These are phyloP conservation scores for Felis chaus DNA, from an alignment of 2,113 vertebrate genomes.

Conservation along the genomic window DNA sequence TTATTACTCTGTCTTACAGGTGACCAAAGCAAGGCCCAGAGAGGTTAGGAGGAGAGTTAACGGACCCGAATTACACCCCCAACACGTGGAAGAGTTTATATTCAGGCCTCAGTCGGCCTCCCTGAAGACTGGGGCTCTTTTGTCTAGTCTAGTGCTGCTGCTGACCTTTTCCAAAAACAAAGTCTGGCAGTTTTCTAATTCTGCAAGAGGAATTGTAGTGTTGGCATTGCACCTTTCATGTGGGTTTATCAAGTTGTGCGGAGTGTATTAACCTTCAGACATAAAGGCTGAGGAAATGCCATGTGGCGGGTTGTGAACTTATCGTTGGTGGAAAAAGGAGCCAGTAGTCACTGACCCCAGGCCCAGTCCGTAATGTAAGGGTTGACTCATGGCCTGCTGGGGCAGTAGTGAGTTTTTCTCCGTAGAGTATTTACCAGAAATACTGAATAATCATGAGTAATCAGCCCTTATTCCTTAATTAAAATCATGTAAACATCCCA, in stretches of 20 bases:
- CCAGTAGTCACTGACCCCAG: not conserved
- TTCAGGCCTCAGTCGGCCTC: not conserved
- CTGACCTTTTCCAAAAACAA: not conserved
- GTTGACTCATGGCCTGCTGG: not conserved
- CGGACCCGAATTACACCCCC: not conserved
- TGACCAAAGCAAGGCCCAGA: not conserved
- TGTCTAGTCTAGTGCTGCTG: not conserved
- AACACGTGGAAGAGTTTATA: not conserved
- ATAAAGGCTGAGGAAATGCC: not conserved
- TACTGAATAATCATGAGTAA: not conserved
- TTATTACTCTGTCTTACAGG: not conserved
- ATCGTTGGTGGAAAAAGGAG: not conserved
- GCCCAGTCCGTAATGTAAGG: not conserved
- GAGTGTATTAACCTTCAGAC: not conserved
- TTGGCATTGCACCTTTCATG: not conserved
- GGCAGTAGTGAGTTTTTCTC: not conserved
- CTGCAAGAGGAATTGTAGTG: not conserved
- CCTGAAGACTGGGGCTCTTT: not conserved
- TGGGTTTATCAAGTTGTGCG: not conserved
- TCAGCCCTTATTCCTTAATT: not conserved
- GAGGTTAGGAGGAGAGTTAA: not conserved
- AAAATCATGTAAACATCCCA: not conserved
- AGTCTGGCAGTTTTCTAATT: not conserved
- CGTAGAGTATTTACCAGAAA: not conserved
- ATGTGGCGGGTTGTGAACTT: not conserved